A percentile compares a stretch with the other conserved stretches of the same genome.
These are phyloP conservation scores for Sarotherodon lohbergeri DNA, from an alignment of 2,113 vertebrate genomes.

Conservation along the genomic window DNA sequence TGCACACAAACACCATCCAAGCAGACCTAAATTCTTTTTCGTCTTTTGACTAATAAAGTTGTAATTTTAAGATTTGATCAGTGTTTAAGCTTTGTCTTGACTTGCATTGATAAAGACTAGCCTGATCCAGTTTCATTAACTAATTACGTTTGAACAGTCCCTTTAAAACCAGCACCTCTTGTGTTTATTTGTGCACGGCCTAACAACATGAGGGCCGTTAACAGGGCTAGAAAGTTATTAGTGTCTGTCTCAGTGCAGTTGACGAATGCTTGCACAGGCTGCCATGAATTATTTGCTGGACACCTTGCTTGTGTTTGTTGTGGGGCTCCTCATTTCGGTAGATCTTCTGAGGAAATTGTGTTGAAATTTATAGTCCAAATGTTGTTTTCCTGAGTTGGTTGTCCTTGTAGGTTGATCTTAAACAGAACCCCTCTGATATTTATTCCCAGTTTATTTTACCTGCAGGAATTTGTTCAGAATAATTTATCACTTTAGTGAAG, in stretches of 20 bases:
- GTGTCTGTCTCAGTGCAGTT: conserved; percentile 41
- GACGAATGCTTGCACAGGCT: conserved; percentile 26
- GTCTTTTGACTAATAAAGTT: background rate
- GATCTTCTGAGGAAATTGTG: conserved; percentile 47
- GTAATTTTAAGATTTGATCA: background rate
- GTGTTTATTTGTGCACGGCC: conserved; percentile 52
- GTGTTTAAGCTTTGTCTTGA: background rate
- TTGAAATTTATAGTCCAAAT: conserved; percentile 63
- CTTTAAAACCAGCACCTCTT: background rate
- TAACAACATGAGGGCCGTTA: conserved; percentile 36
- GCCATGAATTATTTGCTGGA: conserved; percentile 56
- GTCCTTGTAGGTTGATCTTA: conserved; percentile 61
- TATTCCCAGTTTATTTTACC: conserved; percentile 60
- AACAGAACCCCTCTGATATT: conserved; percentile 62
- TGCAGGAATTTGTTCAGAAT: conserved; percentile 62
- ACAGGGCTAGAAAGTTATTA: conserved; percentile 31
- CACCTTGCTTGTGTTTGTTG: conserved; percentile 61
- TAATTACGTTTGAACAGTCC: background rate
- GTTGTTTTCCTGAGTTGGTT: conserved; percentile 55
- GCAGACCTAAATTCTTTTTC: background rate
- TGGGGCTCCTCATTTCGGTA: conserved; percentile 18
- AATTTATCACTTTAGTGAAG: conserved; percentile 65
- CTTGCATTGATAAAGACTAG: background rate
- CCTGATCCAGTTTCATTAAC: background rate
- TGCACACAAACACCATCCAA: conserved; percentile 36